Conservation (phyloP, 2,797 vertebrate species). For the Arnoldichthys spilopterus region DNA sequence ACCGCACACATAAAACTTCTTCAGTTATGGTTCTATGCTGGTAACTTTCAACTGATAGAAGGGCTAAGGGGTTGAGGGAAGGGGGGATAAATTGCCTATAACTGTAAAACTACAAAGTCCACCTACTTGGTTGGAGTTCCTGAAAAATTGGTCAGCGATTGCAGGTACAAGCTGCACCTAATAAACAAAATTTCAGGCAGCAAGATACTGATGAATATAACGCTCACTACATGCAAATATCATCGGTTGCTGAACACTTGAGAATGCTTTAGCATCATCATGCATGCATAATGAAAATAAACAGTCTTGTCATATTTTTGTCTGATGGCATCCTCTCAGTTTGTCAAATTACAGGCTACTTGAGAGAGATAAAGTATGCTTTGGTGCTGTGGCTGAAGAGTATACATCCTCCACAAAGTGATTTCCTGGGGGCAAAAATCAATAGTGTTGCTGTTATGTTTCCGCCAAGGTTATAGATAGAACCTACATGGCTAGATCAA, state of each 20-base stretch:
- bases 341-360: slow-evolving; percentile 69
- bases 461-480: slow-evolving; percentile 74
- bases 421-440: slow-evolving; percentile 73
- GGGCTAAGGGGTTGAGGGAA: background rate
- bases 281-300: slow-evolving; percentile 4
- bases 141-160: background rate
- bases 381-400: slow-evolving; percentile 69
- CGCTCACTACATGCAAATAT: background rate
- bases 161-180: background rate
- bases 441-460: slow-evolving; percentile 74
- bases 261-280: background rate
- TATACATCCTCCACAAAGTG: slow-evolving; percentile 68
- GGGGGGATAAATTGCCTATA: background rate
- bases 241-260: background rate
- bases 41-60: background rate
- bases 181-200: background rate
- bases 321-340: background rate
- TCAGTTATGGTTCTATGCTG: background rate
- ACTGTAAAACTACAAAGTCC: background rate
- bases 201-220: background rate
- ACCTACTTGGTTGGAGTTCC: no score
- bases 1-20: no score
- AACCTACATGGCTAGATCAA: slow-evolving; percentile 72
- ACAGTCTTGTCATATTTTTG: background rate
- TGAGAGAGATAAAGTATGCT: slow-evolving; percentile 71